These are phyloP conservation scores for Azorinus chamasolen DNA, from an alignment of 2,888 invertebrate genomes.

Conservation along the genomic window DNA sequence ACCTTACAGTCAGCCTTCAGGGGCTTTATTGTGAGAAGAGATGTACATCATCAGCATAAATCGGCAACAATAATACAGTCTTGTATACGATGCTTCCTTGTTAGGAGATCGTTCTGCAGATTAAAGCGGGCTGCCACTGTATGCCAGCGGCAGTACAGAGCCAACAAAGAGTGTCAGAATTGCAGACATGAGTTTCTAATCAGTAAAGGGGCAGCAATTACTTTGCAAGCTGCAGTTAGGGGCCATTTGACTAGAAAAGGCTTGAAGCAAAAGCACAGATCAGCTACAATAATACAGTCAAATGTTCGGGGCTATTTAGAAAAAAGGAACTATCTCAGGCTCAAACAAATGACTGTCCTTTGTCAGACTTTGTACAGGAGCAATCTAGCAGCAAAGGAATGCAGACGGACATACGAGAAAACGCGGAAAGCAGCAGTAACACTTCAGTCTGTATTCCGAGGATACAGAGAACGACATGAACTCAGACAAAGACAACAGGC, in stretches of 20 bases:
- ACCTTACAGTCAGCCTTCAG: constrained; percentile 42
- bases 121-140: constrained; percentile 42
- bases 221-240: constrained; percentile 63
- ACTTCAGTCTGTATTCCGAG: constrained; percentile 49
- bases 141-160: constrained; percentile 44
- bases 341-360: constrained; percentile 42
- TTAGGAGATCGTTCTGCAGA: constrained; percentile 6
- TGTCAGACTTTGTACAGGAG: constrained; percentile 6
- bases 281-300: constrained; percentile 68
- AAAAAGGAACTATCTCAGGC: constrained; percentile 11
- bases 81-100: constrained; percentile 25
- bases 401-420: constrained; percentile 18
- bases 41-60: constrained; percentile 16
- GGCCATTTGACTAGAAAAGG: constrained; percentile 35
- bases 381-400: constrained; percentile 10
- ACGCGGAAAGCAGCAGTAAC: constrained; percentile 27
- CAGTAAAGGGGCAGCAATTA: constrained; percentile 60
- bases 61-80: constrained; percentile 69
- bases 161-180: constrained; percentile 7
- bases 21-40: too few species aligned
- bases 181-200: constrained; percentile 40
- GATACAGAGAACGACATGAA: constrained; percentile 17
- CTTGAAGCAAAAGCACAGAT: constrained; percentile 14
- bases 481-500: constrained; percentile 25
- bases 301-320: constrained; percentile 22